Evolutionary conservation across 1,140 invertebrate species (phyloP).

Genomic region (Drosophila athabasca): DNA sequence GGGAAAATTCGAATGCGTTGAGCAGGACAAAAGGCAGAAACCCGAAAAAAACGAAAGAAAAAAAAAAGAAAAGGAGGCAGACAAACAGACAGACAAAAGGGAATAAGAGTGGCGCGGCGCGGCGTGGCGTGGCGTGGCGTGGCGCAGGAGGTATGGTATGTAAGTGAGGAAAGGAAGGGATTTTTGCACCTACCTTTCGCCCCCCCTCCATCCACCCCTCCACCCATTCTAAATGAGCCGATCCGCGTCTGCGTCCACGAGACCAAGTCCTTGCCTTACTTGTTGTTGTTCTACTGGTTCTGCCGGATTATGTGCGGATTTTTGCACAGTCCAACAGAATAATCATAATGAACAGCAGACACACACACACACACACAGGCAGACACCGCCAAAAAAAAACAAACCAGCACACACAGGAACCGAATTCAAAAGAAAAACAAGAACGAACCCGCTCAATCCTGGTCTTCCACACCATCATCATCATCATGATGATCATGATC

Average conservation of each 20-base stretch:
- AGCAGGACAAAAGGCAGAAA: slow-evolving; percentile 76
- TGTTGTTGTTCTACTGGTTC: slow-evolving; percentile 80
- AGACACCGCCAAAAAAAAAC: slow-evolving; percentile 36
- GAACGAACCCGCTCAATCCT: slow-evolving; percentile 55
- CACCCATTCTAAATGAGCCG: too few species aligned
- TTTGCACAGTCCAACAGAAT: slow-evolving; percentile 76
- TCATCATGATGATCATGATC: not conserved
- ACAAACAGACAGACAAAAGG: slow-evolving; percentile 28
- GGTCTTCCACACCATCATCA: slow-evolving; percentile 12
- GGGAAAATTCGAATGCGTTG: slow-evolving; percentile 80
- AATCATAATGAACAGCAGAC: slow-evolving; percentile 75
- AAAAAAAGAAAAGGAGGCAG: slow-evolving; percentile 29
- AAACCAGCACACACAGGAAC: slow-evolving; percentile 38
- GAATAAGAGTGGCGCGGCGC: slow-evolving; percentile 27
- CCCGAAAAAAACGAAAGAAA: slow-evolving; percentile 27
- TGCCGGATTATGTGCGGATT: slow-evolving; percentile 80
- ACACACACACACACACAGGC: slow-evolving; percentile 18
- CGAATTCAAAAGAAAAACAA: slow-evolving; percentile 75
- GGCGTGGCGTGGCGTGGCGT: not conserved
- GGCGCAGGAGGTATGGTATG: slow-evolving; percentile 27
- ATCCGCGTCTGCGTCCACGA: too few species aligned
- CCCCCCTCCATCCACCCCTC: too few species aligned
- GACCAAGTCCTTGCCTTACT: slow-evolving; percentile 38
- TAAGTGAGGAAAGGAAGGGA: slow-evolving; percentile 70
- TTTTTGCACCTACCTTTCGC: slow-evolving; percentile 38